Base-by-base conservation (phyloP, 2,113 vertebrate species). In the Tiliqua scincoides region DNA sequence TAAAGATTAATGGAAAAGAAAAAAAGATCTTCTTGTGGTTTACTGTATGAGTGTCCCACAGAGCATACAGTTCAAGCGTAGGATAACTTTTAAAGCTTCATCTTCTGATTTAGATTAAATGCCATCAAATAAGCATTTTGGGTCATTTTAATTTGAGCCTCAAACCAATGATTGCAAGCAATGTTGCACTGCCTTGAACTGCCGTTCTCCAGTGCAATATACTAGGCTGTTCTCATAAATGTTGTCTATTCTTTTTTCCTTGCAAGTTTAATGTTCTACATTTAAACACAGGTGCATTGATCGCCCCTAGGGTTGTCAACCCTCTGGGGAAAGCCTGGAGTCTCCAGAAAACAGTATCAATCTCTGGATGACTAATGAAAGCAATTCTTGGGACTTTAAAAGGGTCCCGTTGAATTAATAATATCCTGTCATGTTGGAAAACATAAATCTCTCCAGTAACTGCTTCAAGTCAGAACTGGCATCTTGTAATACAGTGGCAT, bases 1-100 rank as follows among this genome's bases (percentile, higher is more conserved):
- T 84, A 78, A 82, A 82, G 37, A 87, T n/a, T 82, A 81, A 77
- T 27, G 6, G 65, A 87, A 88, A 90, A 90, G 14, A 52, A 81
- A 88, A n/a, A 48, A 88, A 75, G 5, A 18, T 4, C 0, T 1
- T 63, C 14, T 87, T n/a, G 6, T 30, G 6, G 6, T 80, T 91
- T 78, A 43, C 32, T 79, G 5, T 32, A 54, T 77, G 62, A 67
- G 40, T 77, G 3, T 27, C 61, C 74, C 14, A 85, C 79, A 1
- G 76, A 85, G 32, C 88, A 85, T 84, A 79, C 2, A 80, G 25
- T 48, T 82, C 72, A 65, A 10, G 61, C 6, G 86, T 59, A 84
- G 87, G 52, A 84, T 65, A 86, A n/a, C 57, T 82, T 0, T 54
- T 67, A 74, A 32, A 76, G 88, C 32, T 59, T 4, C 3, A 1